phyloP scores from a whole-genome alignment of 2,113 vertebrate genomes.

The Egretta garzetta region DNA sequence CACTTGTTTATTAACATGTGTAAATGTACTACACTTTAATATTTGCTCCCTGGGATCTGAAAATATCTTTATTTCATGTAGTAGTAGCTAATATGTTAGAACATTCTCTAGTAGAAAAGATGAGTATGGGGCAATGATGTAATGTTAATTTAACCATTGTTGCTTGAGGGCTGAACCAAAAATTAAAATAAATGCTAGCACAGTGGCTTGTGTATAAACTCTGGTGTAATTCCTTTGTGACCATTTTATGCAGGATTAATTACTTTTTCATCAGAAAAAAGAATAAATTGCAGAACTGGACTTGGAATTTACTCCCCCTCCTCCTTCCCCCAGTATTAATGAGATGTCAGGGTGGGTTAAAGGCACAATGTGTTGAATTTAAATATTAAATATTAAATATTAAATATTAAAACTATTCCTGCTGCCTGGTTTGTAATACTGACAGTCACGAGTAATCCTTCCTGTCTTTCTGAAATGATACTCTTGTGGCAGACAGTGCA shows the following conservation, averaged over 20 bases:
- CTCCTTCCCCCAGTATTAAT: not conserved
- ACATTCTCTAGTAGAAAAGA: not conserved
- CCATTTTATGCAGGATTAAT: not conserved
- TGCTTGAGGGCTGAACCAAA: not conserved
- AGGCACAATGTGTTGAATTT: not conserved
- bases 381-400: not conserved
- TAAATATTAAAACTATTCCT: not conserved
- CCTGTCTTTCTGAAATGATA: not conserved
- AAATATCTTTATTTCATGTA: not conserved
- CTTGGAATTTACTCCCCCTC: not conserved
- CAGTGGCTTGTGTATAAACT: not conserved
- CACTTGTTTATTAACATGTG: not conserved
- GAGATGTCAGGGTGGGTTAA: not conserved
- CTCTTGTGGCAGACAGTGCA: not conserved
- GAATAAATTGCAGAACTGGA: not conserved
- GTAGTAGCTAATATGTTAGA: not conserved
- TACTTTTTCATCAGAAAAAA: not conserved
- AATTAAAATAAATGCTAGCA: not conserved
- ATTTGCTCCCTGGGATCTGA: not conserved
- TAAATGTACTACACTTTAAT: not conserved
- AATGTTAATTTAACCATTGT: not conserved
- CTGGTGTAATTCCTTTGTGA: not conserved
- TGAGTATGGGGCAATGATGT: not conserved
- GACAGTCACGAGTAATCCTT: not conserved
- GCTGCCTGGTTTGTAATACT: not conserved